Base-by-base conservation (phyloP, 1,140 invertebrate species). In the Aphelenchoides fujianensis region DNA sequence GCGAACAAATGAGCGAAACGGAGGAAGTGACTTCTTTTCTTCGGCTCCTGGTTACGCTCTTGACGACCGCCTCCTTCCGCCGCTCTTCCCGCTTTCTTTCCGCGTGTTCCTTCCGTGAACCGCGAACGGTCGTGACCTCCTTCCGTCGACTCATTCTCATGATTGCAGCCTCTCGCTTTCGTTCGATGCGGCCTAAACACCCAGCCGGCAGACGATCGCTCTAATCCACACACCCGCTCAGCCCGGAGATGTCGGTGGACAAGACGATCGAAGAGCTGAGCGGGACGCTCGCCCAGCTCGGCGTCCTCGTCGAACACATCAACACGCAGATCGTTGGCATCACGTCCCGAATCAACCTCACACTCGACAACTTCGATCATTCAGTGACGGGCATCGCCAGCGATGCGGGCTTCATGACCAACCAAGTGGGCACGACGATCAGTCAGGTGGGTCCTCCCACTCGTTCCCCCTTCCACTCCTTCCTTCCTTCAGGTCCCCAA, bases 201-300 rank as follows among this genome's bases (percentile, higher is more conserved):
- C n/a, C n/a, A n/a, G n/a, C n/a, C n/a, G n/a, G n/a, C n/a, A n/a
- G n/a, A n/a, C n/a, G n/a, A n/a, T n/a, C n/a, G n/a, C n/a, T n/a
- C n/a, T n/a, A n/a, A n/a, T n/a, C n/a, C n/a, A n/a, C n/a, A n/a
- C n/a, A n/a, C n/a, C n/a, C n/a, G n/a, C n/a, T n/a, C n/a, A n/a
- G n/a, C n/a, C n/a, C n/a, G n/a, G n/a, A n/a, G n/a, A 81, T 81
- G 79, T 81, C 79, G 23, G 79, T 81, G 55, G 79, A 81, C 53
- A 69, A 81, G 59, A 81, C 79, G 28, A 81, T 81, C 36, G 69
- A 72, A 32, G 79, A 81, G 52, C 55, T 81, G 34, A 77, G 74
- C 37, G 78, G 75, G 27, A 81, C 79, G 2, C 67, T 81, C 3
- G 70, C 74, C 54, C 81, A 81, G 48, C 59, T 81, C 31, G 72